phyloP scores from a whole-genome alignment of 2,797 vertebrate genomes.

The Pangasius mekongensis region DNA sequence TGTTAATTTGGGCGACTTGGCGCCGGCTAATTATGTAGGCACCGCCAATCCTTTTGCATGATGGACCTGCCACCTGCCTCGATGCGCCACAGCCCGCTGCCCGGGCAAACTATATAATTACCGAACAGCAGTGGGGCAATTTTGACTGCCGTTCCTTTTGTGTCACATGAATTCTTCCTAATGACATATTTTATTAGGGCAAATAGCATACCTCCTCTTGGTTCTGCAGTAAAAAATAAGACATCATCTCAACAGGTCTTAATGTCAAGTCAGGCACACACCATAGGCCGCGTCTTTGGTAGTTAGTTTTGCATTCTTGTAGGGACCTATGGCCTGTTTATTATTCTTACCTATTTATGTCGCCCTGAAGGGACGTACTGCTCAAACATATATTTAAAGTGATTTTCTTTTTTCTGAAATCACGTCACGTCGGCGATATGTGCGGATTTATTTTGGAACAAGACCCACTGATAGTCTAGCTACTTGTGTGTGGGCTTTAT shows the following conservation, averaged over 20 bases:
- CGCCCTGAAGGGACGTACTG: constrained; percentile 58
- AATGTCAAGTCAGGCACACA: constrained; percentile 84
- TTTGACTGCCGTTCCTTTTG: constrained; percentile 99
- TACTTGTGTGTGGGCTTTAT: not conserved
- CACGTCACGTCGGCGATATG: not conserved
- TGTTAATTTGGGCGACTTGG: constrained; percentile 99
- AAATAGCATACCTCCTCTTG: constrained; percentile 89
- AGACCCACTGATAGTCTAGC: not conserved
- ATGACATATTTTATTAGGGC: constrained; percentile 99
- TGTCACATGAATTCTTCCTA: constrained; percentile 98
- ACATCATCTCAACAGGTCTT: constrained; percentile 86
- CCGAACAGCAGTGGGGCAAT: constrained; percentile 98
- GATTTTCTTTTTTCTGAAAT: constrained; percentile 63
- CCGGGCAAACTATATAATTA: constrained; percentile 99
- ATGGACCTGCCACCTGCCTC: constrained; percentile 99
- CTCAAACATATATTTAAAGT: constrained; percentile 71
- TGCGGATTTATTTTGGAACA: not conserved
- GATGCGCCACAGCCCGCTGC: constrained; percentile 88
- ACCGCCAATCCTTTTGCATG: constrained; percentile 99
- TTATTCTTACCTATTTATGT: constrained; percentile 58
- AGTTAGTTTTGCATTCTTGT: constrained; percentile 58
- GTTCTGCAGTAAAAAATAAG: constrained; percentile 74
- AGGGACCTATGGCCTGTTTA: constrained; percentile 67
- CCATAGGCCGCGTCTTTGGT: constrained; percentile 60
- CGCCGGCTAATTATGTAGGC: constrained; percentile 96